These are phyloP conservation scores for Zhengitettix transpicula DNA, from an alignment of 2,888 invertebrate genomes.

Conservation along the genomic window DNA sequence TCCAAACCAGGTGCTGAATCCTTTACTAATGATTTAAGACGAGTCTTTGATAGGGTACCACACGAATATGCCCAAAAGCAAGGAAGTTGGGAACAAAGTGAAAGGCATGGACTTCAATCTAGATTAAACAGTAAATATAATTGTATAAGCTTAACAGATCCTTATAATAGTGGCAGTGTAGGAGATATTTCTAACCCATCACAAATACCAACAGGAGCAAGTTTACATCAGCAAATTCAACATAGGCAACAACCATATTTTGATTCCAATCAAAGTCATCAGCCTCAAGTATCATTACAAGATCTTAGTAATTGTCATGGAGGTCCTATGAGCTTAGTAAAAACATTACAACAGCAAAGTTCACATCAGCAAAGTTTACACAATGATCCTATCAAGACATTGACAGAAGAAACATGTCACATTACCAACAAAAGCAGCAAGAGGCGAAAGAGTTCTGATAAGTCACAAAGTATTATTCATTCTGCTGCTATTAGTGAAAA, in stretches of 20 bases:
- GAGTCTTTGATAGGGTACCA: slow-evolving; percentile 30
- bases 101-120: slow-evolving; percentile 18
- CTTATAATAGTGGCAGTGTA: background rate
- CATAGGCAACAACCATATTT: slow-evolving; percentile 47
- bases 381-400: slow-evolving; percentile 5
- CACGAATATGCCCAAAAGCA: slow-evolving; percentile 22
- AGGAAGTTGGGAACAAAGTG: slow-evolving; percentile 25
- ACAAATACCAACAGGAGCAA: no score
- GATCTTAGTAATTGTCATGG: slow-evolving; percentile 57
- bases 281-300: slow-evolving; percentile 38
- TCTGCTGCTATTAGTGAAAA: slow-evolving; percentile 20
- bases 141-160: background rate
- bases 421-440: slow-evolving; percentile 11
- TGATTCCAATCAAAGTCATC: slow-evolving; percentile 35
- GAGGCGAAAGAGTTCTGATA: slow-evolving; percentile 43
- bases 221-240: slow-evolving; percentile 13
- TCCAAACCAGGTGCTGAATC: background rate
- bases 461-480: slow-evolving; percentile 16
- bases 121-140: slow-evolving; percentile 1
- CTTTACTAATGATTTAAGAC: slow-evolving; percentile 17
- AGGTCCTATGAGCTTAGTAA: slow-evolving; percentile 60
- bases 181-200: no score
- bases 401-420: slow-evolving; percentile 3
- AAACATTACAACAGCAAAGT: slow-evolving; percentile 38
- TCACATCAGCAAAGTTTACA: slow-evolving; percentile 31